A percentile compares a stretch with the other conserved stretches of the same genome.
Conservation (phyloP, 2,113 vertebrate species). For the Acanthochromis polyacanthus region DNA sequence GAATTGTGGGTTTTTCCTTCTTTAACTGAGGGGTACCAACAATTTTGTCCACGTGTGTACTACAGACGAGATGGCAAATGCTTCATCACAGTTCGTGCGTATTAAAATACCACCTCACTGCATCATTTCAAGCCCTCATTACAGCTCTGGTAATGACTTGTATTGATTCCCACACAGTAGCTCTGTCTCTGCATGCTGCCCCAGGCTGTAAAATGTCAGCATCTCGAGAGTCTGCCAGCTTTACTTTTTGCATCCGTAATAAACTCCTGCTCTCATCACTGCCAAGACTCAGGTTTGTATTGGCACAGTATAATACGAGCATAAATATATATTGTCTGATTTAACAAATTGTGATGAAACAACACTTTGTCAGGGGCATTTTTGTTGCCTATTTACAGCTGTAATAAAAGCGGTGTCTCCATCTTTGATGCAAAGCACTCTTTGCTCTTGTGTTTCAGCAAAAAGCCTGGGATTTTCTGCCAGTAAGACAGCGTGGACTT, state of each 20-base stretch:
- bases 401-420: background rate
- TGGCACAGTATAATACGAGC: background rate
- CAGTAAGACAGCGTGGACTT: too few species aligned
- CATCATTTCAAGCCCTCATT: slow-evolving; percentile 35
- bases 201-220: slow-evolving; percentile 42
- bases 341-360: slow-evolving; percentile 7
- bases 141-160: slow-evolving; percentile 39
- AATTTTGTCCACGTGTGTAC: too few species aligned
- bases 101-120: slow-evolving; percentile 25
- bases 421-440: background rate
- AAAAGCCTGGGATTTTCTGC: too few species aligned
- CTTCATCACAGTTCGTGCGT: background rate
- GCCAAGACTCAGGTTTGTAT: background rate
- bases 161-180: slow-evolving; percentile 42
- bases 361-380: slow-evolving; percentile 3
- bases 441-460: background rate
- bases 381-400: slow-evolving; percentile 7
- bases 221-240: slow-evolving; percentile 28
- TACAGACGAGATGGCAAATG: background rate
- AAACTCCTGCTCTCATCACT: slow-evolving; percentile 41
- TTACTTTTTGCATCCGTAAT: slow-evolving; percentile 43
- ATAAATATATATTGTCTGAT: slow-evolving; percentile 10
- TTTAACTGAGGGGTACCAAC: too few species aligned
- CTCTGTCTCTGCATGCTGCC: slow-evolving; percentile 21
- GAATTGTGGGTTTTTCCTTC: too few species aligned